Base-by-base conservation (phyloP, 2,113 vertebrate species). In the Aegypius monachus region DNA sequence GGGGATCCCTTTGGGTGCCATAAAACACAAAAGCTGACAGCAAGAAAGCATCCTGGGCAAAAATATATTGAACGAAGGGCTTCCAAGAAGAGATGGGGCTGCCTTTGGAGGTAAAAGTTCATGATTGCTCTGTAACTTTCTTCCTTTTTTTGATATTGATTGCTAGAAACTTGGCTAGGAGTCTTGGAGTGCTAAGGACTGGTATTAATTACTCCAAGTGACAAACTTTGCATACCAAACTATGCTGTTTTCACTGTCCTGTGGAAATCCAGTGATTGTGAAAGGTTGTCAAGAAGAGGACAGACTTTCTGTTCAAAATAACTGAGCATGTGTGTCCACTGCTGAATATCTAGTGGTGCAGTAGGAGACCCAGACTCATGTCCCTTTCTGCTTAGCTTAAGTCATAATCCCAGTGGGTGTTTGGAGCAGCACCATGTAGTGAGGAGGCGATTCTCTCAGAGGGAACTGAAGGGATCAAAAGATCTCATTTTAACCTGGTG, bases 391-490 rank as follows among this genome's bases (percentile, higher is more conserved):
- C 11, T 56, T 14, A 6, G 32, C 11, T 72, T 26, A 45, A 68
- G 31, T 45, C 27, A 4, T 19, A 68, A 55, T 21, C 43, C 15
- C 7, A 27, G 9, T 29, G n/a, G 11, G 7, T 66, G 11, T 58
- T 42, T 45, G 45, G 26, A 65, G 25, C 25, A 59, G 23, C 48
- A 19, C 6, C 0, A 0, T 10, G 6, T 9, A n/a, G 22, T 16
- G 56, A 70, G 21, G 25, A 71, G 6, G 9, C 13, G 11, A 59
- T 73, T 72, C 19, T 38, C 25, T 38, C 15, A 6, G 25, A 67
- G 26, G 17, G 62, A 91, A 38, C 3, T 7, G 29, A 89, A 79
- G 5, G 47, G 7, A 81, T 59, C 9, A 55, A 58, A 92, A 77
- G 4, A 47, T 32, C 13, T 55, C 38, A 1, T 68, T 92, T 89